phyloP scores from a whole-genome alignment of 1,140 invertebrate species.

The Diuraphis noxia region DNA sequence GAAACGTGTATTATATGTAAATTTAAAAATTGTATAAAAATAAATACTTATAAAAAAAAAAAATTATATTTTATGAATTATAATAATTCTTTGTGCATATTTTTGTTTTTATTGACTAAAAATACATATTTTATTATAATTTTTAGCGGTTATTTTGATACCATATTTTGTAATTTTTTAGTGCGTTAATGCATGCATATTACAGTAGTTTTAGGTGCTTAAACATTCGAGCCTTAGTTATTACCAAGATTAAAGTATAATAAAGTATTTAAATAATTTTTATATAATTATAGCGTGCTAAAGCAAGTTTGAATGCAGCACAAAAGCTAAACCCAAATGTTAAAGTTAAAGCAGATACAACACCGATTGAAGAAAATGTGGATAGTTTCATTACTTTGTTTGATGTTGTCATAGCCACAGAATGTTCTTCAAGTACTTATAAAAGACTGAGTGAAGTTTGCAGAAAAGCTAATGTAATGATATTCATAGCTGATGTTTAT shows the following conservation, averaged over 20 bases:
- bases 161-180: too few relatives aligned
- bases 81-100: too few relatives aligned
- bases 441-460: constrained; percentile 80
- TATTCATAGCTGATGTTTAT: constrained; percentile 90
- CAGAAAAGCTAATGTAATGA: constrained; percentile 76
- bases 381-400: constrained; percentile 75
- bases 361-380: constrained; percentile 64
- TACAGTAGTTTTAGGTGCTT: too few relatives aligned
- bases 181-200: too few relatives aligned
- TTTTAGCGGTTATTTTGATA: too few relatives aligned
- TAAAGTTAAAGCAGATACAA: constrained; percentile 73
- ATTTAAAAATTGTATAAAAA: too few relatives aligned
- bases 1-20: too few relatives aligned
- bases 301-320: constrained; percentile 75
- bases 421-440: constrained; percentile 72
- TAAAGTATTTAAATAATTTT: neutral
- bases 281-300: constrained; percentile 72
- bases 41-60: too few relatives aligned
- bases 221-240: too few relatives aligned
- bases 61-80: too few relatives aligned
- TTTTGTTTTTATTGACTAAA: too few relatives aligned
- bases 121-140: too few relatives aligned
- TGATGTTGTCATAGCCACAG: constrained; percentile 82
- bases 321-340: constrained; percentile 93
- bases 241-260: neutral